These are phyloP conservation scores for Stegodyphus mimosarum DNA, from an alignment of 1,140 invertebrate genomes.

Conservation along the genomic window DNA sequence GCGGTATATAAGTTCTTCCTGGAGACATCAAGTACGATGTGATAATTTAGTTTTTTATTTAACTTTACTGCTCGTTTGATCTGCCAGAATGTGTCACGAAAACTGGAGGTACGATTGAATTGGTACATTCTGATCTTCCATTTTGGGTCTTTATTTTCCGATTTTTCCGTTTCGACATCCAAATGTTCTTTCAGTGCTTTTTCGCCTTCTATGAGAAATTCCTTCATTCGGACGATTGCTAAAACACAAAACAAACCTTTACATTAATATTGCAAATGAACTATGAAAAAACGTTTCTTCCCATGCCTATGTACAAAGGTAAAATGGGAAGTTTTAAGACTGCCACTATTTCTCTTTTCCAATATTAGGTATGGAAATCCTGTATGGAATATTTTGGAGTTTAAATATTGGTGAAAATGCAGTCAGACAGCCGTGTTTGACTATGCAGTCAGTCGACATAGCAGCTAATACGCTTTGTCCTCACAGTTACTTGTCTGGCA, in stretches of 20 bases:
- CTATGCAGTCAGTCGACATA: too few relatives aligned
- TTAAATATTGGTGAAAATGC: too few relatives aligned
- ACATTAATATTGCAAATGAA: not conserved
- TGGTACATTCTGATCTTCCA: conserved; percentile 64
- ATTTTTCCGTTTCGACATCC: too few relatives aligned
- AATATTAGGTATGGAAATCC: too few relatives aligned
- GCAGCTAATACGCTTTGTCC: too few relatives aligned
- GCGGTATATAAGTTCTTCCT: conserved; percentile 76
- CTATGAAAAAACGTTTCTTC: not conserved
- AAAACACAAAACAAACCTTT: conserved; percentile 4
- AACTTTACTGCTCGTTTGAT: conserved; percentile 18
- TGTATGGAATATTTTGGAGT: too few relatives aligned
- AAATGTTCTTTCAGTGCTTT: not conserved
- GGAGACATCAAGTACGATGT: conserved; percentile 83
- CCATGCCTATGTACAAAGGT: too few relatives aligned
- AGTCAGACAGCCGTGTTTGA: too few relatives aligned
- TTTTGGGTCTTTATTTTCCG: not conserved
- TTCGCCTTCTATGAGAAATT: conserved; percentile 63
- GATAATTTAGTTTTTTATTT: conserved; percentile 70
- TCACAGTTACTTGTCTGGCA: too few relatives aligned
- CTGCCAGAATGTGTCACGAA: conserved; percentile 53
- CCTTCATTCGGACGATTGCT: conserved; percentile 64
- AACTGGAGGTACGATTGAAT: conserved; percentile 45
- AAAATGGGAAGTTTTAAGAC: too few relatives aligned
- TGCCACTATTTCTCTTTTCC: too few relatives aligned